These are phyloP conservation scores for Chrysolina americana DNA, from an alignment of 2,888 invertebrate genomes.

Conservation along the genomic window DNA sequence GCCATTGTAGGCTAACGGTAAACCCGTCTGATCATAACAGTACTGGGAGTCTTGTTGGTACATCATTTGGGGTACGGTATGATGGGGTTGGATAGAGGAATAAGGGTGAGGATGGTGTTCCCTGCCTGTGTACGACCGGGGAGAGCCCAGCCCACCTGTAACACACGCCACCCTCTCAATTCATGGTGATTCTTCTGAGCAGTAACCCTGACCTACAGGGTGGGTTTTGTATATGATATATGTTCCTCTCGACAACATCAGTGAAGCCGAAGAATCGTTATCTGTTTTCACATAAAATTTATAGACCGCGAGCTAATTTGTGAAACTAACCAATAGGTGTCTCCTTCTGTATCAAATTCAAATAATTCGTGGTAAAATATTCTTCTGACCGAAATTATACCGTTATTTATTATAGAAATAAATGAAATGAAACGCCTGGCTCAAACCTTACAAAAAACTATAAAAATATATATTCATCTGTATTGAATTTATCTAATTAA, in stretches of 20 bases:
- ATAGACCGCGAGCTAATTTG: not conserved
- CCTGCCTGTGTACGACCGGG: slow-evolving; percentile 72
- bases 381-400: too few species aligned
- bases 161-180: slow-evolving; percentile 68
- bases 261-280: not conserved
- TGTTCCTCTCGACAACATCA: slow-evolving; percentile 34
- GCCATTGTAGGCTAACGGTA: slow-evolving; percentile 69
- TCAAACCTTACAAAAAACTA: too few species aligned
- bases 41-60: slow-evolving; percentile 73
- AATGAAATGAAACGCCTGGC: too few species aligned
- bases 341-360: too few species aligned
- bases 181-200: slow-evolving; percentile 38
- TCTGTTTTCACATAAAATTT: not conserved
- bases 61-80: slow-evolving; percentile 70
- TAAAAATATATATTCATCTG: too few species aligned
- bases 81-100: slow-evolving; percentile 75
- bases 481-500: too few species aligned
- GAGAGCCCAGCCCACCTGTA: slow-evolving; percentile 75
- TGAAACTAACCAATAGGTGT: too few species aligned
- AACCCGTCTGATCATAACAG: slow-evolving; percentile 75
- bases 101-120: slow-evolving; percentile 70
- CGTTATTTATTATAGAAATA: too few species aligned
- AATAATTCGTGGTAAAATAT: too few species aligned
- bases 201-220: slow-evolving; percentile 44
- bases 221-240: slow-evolving; percentile 29